phyloP scores from a whole-genome alignment of 2,888 invertebrate genomes.

The Ceraclea dissimilis region DNA sequence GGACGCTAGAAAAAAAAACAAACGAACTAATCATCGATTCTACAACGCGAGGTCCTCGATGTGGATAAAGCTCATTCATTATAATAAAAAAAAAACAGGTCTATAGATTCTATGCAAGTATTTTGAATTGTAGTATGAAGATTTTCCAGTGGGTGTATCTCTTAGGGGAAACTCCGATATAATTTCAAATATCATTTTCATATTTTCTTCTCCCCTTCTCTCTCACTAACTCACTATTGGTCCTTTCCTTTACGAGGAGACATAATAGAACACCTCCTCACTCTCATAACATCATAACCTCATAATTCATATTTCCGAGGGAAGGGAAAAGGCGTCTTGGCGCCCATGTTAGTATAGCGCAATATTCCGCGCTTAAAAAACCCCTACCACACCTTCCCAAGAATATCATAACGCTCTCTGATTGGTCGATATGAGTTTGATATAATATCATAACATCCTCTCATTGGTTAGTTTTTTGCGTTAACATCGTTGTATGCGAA shows the following conservation, averaged over 20 bases:
- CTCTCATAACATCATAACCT: conserved; percentile 16
- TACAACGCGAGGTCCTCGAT: too few relatives aligned
- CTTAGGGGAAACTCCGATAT: neutral
- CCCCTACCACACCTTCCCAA: conserved; percentile 22
- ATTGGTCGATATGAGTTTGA: conserved; percentile 48
- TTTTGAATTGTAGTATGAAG: too few relatives aligned
- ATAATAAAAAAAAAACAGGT: too few relatives aligned
- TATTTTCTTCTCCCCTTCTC: neutral
- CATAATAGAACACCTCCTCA: conserved; percentile 1
- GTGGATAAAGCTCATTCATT: too few relatives aligned
- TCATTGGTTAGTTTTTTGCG: conserved; percentile 40
- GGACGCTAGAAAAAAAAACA: too few relatives aligned
- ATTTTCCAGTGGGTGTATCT: too few relatives aligned
- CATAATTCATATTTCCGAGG: conserved; percentile 16
- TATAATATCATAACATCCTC: conserved; percentile 57
- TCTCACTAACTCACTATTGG: conserved; percentile 10
- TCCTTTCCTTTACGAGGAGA: neutral
- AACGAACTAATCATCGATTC: too few relatives aligned
- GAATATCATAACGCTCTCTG: conserved; percentile 49
- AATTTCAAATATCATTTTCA: neutral
- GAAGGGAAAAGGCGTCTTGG: conserved; percentile 15
- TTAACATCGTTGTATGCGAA: neutral
- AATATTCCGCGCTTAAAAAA: conserved; percentile 21
- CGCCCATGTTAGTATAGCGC: conserved; percentile 40
- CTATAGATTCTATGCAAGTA: too few relatives aligned